These are phyloP conservation scores for Eidolon helvum DNA, from an alignment of 2,113 vertebrate species.

Conservation along the genomic window DNA sequence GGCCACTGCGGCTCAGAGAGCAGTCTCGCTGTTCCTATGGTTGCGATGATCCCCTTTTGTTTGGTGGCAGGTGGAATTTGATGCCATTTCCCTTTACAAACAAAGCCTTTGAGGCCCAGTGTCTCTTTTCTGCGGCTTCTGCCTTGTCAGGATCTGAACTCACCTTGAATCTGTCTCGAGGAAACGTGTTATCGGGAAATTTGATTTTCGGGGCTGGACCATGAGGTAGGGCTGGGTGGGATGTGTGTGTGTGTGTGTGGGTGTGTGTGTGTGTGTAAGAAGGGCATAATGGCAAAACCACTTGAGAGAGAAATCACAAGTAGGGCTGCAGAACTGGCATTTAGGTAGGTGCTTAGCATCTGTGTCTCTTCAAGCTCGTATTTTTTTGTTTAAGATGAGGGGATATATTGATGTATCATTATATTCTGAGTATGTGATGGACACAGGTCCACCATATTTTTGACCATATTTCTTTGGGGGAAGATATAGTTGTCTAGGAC, in stretches of 20 bases:
- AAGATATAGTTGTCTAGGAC: background rate
- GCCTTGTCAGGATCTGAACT: background rate
- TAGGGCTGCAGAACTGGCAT: background rate
- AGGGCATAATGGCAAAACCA: background rate
- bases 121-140: background rate
- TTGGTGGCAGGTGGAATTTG: background rate
- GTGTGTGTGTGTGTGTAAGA: background rate
- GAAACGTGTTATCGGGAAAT: background rate
- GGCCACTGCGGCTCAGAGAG: no score
- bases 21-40: fast-evolving
- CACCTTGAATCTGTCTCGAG: background rate
- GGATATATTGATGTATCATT: no score
- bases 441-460: no score
- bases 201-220: background rate
- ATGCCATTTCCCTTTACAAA: background rate
- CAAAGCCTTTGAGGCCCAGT: background rate
- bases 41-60: background rate
- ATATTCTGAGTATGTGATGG: no score
- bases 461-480: background rate
- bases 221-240: no score
- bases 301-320: background rate
- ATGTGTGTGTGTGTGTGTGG: no score
- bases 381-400: no score
- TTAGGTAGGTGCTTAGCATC: background rate
- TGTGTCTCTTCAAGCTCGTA: background rate